Percentiles rank a stretch among this genome's conserved stretches.
These are phyloP conservation scores for Lasioglossum albipes DNA, from an alignment of 1,140 invertebrate genomes.

Conservation along the genomic window DNA sequence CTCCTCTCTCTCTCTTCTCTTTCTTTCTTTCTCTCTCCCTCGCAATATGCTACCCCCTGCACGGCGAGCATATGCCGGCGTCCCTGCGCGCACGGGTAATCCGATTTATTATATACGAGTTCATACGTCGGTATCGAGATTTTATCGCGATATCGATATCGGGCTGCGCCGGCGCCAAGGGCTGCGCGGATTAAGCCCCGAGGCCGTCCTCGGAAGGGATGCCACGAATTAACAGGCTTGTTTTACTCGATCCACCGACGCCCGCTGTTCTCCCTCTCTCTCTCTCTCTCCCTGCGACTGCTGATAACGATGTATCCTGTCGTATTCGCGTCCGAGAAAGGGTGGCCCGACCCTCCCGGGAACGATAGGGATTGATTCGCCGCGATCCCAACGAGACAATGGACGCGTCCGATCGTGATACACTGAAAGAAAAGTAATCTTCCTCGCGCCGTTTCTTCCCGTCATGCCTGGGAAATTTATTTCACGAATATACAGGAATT, in stretches of 20 bases:
- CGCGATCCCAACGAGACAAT: constrained; percentile 10
- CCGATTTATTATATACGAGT: constrained; percentile 73
- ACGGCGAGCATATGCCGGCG: constrained; percentile 60
- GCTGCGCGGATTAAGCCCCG: constrained; percentile 46
- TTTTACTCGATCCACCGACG: constrained; percentile 64
- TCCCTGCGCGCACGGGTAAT: constrained; percentile 65
- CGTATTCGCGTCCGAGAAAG: constrained; percentile 10
- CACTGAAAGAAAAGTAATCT: background rate
- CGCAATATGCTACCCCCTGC: constrained; percentile 59
- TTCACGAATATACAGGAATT: no score
- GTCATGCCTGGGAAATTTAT: no score
- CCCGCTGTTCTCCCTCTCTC: background rate
- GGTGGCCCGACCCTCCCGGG: background rate
- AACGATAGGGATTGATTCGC: background rate
- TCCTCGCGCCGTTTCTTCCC: background rate
- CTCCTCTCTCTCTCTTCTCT: constrained; percentile 30
- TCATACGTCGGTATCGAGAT: constrained; percentile 64
- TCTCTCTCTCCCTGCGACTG: constrained; percentile 25
- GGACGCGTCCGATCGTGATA: background rate
- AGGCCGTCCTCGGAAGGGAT: constrained; percentile 42
- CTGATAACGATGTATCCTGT: constrained; percentile 30
- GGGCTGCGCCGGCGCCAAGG: constrained; percentile 45
- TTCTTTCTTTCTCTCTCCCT: constrained; percentile 33
- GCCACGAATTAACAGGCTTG: constrained; percentile 70
- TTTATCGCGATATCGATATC: constrained; percentile 70